These are phyloP conservation scores for Marronus borbonicus DNA, from an alignment of 2,888 invertebrate genomes.

Conservation along the genomic window DNA sequence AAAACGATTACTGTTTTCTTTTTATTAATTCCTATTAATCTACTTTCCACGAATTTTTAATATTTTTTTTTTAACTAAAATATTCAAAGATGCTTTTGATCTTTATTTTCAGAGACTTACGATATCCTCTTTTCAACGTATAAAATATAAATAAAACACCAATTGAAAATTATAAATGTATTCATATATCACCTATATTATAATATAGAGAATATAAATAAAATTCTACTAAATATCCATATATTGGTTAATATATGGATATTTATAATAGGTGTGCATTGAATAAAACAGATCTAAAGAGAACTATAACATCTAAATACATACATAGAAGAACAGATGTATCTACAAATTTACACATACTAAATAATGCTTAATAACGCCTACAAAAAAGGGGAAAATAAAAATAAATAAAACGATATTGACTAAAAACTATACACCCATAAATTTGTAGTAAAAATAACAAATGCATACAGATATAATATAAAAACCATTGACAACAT, in stretches of 20 bases:
- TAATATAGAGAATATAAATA: constrained; percentile 35
- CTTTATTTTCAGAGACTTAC: too few relatives aligned
- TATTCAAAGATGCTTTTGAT: too few relatives aligned
- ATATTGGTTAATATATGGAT: constrained; percentile 13
- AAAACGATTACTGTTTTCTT: too few relatives aligned
- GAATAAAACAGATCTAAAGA: constrained; percentile 30
- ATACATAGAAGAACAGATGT: constrained; percentile 27
- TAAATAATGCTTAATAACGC: neutral
- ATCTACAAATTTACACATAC: constrained; percentile 40
- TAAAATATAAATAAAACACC: constrained; percentile 3
- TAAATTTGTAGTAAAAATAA: neutral
- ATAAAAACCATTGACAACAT: constrained; percentile 39
- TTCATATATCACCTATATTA: constrained; percentile 11
- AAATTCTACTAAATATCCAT: constrained; percentile 15
- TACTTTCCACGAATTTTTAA: too few relatives aligned
- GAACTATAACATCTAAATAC: neutral
- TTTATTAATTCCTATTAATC: too few relatives aligned
- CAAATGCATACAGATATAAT: constrained; percentile 18
- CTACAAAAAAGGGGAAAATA: neutral
- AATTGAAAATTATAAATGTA: constrained; percentile 37
- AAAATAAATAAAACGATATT: constrained; percentile 2
- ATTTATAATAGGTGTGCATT: constrained; percentile 24
- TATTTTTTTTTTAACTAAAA: too few relatives aligned
- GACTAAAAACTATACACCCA: constrained; percentile 21
- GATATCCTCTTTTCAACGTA: too few relatives aligned